Base-by-base conservation (phyloP, 2,797 vertebrate genomes). In the Protonibea diacanthus region DNA sequence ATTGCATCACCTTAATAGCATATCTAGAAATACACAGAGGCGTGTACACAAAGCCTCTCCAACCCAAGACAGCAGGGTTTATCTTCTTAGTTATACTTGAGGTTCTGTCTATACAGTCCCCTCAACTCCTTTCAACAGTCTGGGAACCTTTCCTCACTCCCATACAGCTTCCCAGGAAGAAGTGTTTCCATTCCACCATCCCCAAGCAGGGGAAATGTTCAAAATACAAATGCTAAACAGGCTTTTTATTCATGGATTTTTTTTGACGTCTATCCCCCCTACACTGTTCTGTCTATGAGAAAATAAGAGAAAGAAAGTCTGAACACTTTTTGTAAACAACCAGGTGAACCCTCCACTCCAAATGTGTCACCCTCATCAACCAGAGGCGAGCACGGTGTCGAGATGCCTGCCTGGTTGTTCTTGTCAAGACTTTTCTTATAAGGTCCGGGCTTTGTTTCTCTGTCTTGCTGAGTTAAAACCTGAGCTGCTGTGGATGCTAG, bases 401-500 rank as follows among this genome's bases (percentile, higher is more conserved):
- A 78, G 78, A 61, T 40, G 40, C 63, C 76, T 80, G 69, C 59
- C 78, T 81, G 71, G 29, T 72, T 86, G 78, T 80, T 85, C 76
- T 70, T 73, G 83, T 89, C 85, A 75, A 77, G 64, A 56, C 68
- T 80, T 78, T 80, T 60, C 81, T 86, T 87, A 84, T 82, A 67
- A 53, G 47, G 25, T 45, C 23, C 7, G 0, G 0, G 74, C 73
- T 88, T 83, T 88, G 84, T 83, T 86, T 84, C 61, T 74, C 42
- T 61, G 66, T 44, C 82, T 80, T 40, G 14, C 72, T 23, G 17
- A 77, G 78, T 74, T 53, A 56, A 84, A 86, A 38, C 63, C 67
- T 44, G 23, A 17, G 55, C 71, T 65, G 55, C 61, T 21, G 58
- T 29, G 17, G 38, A 71, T 63, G 60, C 56, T 56, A 0, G 52